phyloP scores from a whole-genome alignment of 2,113 vertebrate genomes.

The Ginglymostoma cirratum region DNA sequence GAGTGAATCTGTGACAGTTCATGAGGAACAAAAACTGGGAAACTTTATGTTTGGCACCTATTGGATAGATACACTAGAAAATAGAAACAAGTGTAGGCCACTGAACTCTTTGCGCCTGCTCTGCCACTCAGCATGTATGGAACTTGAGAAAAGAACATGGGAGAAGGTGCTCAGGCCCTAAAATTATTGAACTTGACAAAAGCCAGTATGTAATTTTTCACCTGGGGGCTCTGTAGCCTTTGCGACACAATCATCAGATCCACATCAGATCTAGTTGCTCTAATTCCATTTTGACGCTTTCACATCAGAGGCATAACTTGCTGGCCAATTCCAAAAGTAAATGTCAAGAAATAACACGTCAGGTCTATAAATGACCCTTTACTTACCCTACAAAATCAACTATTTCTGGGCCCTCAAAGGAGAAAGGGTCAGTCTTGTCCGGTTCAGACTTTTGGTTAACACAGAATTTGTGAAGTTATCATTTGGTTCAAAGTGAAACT shows the following conservation, averaged over 20 bases:
- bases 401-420: constrained; percentile 95
- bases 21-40: not conserved
- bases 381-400: constrained; percentile 93
- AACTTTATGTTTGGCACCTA: not conserved
- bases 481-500: constrained; percentile 93
- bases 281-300: not conserved
- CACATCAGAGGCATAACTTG: not conserved
- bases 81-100: too few relatives aligned
- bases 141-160: too few relatives aligned
- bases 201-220: too few relatives aligned
- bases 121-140: too few relatives aligned
- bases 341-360: not conserved
- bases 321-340: not conserved
- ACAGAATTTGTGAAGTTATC: constrained; percentile 85
- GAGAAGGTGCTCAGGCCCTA: too few relatives aligned
- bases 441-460: constrained; percentile 91
- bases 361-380: not conserved
- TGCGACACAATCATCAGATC: too few relatives aligned
- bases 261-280: not conserved
- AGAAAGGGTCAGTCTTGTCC: constrained; percentile 82
- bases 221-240: too few relatives aligned
- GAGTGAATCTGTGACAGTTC: not conserved
- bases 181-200: too few relatives aligned
- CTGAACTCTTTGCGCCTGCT: too few relatives aligned
- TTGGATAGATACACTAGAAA: too few relatives aligned